phyloP scores from a whole-genome alignment of 2,797 vertebrate genomes.

The Tinamus major region DNA sequence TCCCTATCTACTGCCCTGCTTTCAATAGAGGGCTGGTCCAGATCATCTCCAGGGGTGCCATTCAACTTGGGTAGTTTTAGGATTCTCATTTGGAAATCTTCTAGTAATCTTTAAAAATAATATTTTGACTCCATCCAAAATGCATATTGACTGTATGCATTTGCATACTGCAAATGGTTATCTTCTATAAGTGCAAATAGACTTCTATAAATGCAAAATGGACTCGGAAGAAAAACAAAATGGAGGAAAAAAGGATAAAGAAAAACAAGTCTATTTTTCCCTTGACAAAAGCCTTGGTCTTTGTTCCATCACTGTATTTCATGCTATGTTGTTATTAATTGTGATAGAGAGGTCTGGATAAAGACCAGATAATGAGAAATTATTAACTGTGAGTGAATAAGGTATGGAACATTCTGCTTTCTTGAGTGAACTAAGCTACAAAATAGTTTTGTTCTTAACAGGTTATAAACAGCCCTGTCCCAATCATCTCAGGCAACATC shows the following conservation, averaged over 20 bases:
- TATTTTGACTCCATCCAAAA: neutral
- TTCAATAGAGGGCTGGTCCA: neutral
- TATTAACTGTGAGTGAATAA: neutral
- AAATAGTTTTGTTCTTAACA: neutral
- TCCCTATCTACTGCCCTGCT: neutral
- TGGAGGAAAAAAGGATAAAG: neutral
- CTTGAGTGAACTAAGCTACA: neutral
- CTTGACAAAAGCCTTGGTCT: neutral
- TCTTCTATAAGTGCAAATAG: neutral
- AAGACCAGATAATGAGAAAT: neutral
- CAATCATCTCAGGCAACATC: neutral
- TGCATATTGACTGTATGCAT: neutral
- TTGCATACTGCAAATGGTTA: too few relatives aligned
- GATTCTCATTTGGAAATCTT: neutral
- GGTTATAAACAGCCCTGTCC: neutral
- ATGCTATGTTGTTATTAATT: neutral
- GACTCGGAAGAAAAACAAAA: neutral
- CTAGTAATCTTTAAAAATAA: neutral
- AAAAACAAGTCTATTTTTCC: neutral
- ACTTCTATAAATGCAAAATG: neutral
- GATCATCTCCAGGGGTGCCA: neutral
- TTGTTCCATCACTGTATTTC: neutral
- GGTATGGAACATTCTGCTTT: neutral
- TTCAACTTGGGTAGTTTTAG: neutral
- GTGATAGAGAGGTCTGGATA: neutral